These are phyloP conservation scores for Parnassius apollo DNA, from an alignment of 2,888 invertebrate species.

Conservation along the genomic window DNA sequence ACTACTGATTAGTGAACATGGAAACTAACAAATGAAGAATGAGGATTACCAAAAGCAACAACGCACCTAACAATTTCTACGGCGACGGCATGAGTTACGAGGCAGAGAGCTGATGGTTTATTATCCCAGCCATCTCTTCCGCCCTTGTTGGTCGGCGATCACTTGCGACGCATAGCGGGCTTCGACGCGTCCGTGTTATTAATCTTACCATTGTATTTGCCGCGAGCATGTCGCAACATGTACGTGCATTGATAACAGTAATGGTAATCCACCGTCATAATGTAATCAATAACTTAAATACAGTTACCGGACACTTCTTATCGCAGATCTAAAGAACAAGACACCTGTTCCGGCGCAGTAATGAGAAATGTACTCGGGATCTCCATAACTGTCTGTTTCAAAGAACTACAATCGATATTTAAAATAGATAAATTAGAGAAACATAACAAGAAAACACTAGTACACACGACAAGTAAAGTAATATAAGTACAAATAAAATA, in stretches of 20 bases:
- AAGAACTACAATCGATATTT: too few species aligned
- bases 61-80: constrained; percentile 72
- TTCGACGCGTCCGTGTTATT: constrained; percentile 71
- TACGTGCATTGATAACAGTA: constrained; percentile 70
- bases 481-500: too few species aligned
- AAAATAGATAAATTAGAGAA: too few species aligned
- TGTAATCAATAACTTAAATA: constrained; percentile 70
- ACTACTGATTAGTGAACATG: constrained; percentile 17
- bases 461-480: too few species aligned
- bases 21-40: constrained; percentile 57
- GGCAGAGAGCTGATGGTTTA: constrained; percentile 70
- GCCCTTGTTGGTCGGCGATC: constrained; percentile 74
- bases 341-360: constrained; percentile 32
- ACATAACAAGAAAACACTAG: too few species aligned
- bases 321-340: constrained; percentile 37
- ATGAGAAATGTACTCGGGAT: too few species aligned
- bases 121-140: constrained; percentile 77
- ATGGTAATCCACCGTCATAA: constrained; percentile 60
- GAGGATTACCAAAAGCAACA: constrained; percentile 53
- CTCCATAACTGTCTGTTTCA: too few species aligned
- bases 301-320: constrained; percentile 61
- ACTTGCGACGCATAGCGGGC: constrained; percentile 74
- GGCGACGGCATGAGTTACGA: constrained; percentile 74
- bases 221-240: constrained; percentile 67
- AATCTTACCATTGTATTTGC: constrained; percentile 78